phyloP scores from a whole-genome alignment of 2,113 vertebrate genomes.

The Hiodon tergisus region DNA sequence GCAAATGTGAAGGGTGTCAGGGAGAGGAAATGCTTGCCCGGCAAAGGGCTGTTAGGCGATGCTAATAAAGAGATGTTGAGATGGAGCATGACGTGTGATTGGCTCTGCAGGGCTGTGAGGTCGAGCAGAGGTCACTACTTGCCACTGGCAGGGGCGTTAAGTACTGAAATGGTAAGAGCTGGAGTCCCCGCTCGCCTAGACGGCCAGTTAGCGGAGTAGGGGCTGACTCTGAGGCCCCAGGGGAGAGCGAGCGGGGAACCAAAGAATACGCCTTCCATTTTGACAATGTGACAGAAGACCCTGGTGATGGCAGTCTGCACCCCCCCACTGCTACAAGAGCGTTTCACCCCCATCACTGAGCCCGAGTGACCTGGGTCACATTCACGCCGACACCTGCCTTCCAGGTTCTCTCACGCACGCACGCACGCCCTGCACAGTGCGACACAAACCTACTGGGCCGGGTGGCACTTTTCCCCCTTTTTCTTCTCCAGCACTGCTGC shows the following conservation, averaged over 20 bases:
- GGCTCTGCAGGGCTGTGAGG: conserved; percentile 18
- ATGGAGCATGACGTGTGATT: not conserved
- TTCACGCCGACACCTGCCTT: not conserved
- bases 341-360: not conserved
- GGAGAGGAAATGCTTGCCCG: not conserved
- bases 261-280: not conserved
- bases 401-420: not conserved
- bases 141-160: conserved; percentile 44
- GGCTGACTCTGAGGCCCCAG: not conserved
- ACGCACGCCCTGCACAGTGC: not conserved
- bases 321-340: not conserved
- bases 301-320: not conserved
- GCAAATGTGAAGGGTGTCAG: not conserved
- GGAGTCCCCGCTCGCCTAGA: conserved; percentile 53
- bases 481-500: not conserved
- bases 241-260: not conserved
- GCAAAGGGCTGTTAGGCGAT: not conserved
- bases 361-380: not conserved
- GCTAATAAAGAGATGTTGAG: not conserved
- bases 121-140: conserved; percentile 25
- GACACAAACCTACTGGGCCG: not conserved
- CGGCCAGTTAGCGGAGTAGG: conserved; percentile 29
- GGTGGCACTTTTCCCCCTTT: no score
- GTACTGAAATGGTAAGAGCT: conserved; percentile 37
- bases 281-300: not conserved